A percentile compares a stretch with the other conserved stretches of the same genome.
Conservation (phyloP, 2,888 invertebrate genomes). For the Sycophila texana region DNA sequence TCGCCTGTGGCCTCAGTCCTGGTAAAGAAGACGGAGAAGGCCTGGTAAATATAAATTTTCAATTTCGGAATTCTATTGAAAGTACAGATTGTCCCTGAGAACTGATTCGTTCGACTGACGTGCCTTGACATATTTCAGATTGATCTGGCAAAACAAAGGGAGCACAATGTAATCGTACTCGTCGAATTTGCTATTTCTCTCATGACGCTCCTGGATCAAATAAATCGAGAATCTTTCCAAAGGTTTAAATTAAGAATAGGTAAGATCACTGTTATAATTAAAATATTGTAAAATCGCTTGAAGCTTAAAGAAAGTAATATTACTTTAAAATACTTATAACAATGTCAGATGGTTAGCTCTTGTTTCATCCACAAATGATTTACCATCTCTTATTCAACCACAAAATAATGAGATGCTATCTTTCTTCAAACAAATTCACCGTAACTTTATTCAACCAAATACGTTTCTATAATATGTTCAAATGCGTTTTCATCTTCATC, state of each 20-base stretch:
- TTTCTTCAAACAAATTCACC: too few relatives aligned
- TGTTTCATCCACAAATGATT: too few relatives aligned
- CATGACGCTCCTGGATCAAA: slow-evolving; percentile 94
- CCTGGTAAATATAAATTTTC: slow-evolving; percentile 74
- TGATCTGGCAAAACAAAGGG: slow-evolving; percentile 87
- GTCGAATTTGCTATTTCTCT: slow-evolving; percentile 97
- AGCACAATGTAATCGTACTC: slow-evolving; percentile 90
- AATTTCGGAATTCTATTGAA: background rate
- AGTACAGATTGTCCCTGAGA: background rate
- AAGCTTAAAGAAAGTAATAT: too few relatives aligned
- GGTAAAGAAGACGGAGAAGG: slow-evolving; percentile 87
- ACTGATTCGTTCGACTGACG: background rate
- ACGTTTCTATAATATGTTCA: too few relatives aligned
- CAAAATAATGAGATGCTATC: too few relatives aligned
- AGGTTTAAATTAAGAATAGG: slow-evolving; percentile 96
- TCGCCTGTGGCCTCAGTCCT: slow-evolving; percentile 93
- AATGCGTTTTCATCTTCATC: too few relatives aligned
- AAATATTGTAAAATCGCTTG: background rate
- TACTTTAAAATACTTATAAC: too few relatives aligned
- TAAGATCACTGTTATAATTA: slow-evolving; percentile 74
- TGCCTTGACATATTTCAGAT: slow-evolving; percentile 68
- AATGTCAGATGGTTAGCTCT: too few relatives aligned
- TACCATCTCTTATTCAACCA: too few relatives aligned
- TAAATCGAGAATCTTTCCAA: slow-evolving; percentile 97
- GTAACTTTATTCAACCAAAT: too few relatives aligned